Evolutionary conservation across 1,140 invertebrate genomes (phyloP).

Genomic region (Drosophila setifemur): DNA sequence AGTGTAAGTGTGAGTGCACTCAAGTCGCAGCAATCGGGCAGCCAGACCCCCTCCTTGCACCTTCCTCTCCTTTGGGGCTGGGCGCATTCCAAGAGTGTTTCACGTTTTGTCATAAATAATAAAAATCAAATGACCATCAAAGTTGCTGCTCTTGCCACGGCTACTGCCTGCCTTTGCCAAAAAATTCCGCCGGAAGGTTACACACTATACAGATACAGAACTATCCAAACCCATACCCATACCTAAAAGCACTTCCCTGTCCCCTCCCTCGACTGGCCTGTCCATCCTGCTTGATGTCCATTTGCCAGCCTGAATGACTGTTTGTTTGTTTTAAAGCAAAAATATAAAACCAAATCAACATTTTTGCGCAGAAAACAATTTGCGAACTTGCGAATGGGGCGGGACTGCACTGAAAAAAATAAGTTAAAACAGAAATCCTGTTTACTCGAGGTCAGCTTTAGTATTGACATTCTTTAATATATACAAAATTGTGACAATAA

Average conservation of each 20-base stretch:
- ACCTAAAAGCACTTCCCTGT: neutral
- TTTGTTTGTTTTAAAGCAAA: conserved; percentile 73
- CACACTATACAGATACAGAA: conserved; percentile 10
- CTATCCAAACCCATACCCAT: conserved; percentile 16
- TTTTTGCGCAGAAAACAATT: conserved; percentile 49
- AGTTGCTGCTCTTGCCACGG: conserved; percentile 13
- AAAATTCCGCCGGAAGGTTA: conserved; percentile 66
- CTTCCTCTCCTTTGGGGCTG: conserved; percentile 4
- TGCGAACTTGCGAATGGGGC: conserved; percentile 1
- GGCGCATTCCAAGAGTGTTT: conserved; percentile 60
- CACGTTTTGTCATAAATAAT: conserved; percentile 79
- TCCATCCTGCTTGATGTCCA: conserved; percentile 69
- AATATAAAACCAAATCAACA: conserved; percentile 80
- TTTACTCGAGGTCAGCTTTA: too few relatives aligned
- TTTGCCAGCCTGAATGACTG: conserved; percentile 74
- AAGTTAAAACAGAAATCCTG: too few relatives aligned
- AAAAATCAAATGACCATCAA: conserved; percentile 77
- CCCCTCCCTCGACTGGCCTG: conserved; percentile 10
- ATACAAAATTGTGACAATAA: too few relatives aligned
- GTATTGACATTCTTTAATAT: too few relatives aligned
- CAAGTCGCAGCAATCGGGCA: conserved; percentile 21
- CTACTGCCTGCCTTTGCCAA: conserved; percentile 53
- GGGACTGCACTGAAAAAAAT: neutral
- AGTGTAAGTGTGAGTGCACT: conserved; percentile 39
- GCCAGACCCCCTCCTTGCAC: neutral